These are phyloP conservation scores for Dicycla oo DNA, from an alignment of 2,888 invertebrate species.

Conservation along the genomic window DNA sequence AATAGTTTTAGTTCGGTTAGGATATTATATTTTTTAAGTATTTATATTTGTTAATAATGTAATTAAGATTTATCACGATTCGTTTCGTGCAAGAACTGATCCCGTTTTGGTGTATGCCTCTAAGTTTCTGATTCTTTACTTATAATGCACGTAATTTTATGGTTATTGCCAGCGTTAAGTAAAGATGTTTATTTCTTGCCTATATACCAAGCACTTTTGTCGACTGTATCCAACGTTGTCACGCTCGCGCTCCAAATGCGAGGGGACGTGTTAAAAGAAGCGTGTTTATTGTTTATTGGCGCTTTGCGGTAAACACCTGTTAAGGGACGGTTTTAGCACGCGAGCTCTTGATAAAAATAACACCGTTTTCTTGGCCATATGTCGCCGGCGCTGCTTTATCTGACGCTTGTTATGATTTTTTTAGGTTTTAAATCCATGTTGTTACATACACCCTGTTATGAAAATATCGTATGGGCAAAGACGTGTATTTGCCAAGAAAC, in stretches of 20 bases:
- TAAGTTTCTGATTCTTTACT: no score
- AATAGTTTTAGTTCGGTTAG: no score
- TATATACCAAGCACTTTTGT: not conserved
- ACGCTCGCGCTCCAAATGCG: constrained; percentile 49
- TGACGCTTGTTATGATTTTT: not conserved
- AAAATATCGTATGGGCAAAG: no score
- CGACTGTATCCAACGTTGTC: constrained; percentile 36
- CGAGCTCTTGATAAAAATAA: constrained; percentile 36
- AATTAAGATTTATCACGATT: no score
- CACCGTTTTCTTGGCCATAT: not conserved
- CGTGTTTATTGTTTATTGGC: constrained; percentile 63
- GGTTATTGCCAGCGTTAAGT: not conserved
- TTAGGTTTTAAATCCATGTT: not conserved
- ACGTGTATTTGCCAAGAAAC: not conserved
- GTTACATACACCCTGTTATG: no score
- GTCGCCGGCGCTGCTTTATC: no score
- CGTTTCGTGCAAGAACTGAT: no score
- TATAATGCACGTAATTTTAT: no score
- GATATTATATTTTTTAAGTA: no score
- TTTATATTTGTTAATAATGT: no score
- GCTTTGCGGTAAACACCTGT: constrained; percentile 51
- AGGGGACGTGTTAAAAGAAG: constrained; percentile 62
- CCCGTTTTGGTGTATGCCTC: no score
- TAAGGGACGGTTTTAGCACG: constrained; percentile 40
- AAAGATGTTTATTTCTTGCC: not conserved